Percentiles rank a stretch among this genome's conserved stretches.
These are phyloP conservation scores for Phasia obesa DNA, from an alignment of 2,888 invertebrate species.

Conservation along the genomic window DNA sequence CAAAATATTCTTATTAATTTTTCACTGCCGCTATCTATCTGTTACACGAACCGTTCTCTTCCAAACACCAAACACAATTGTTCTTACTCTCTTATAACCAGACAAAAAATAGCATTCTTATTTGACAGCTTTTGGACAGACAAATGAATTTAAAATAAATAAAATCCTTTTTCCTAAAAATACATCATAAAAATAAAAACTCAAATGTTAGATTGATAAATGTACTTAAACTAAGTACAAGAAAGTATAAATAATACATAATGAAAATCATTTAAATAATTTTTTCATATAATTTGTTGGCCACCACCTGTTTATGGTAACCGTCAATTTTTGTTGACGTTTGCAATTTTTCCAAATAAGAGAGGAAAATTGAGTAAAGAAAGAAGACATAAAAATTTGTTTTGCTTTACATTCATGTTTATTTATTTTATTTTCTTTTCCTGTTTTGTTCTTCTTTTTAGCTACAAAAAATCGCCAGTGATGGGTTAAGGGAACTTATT, in stretches of 20 bases:
- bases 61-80: constrained; percentile 61
- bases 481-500: no score
- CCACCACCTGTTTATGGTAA: background rate
- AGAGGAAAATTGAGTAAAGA: no score
- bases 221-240: background rate
- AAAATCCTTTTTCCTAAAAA: background rate
- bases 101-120: constrained; percentile 4
- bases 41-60: constrained; percentile 59
- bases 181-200: background rate
- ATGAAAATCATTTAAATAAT: background rate
- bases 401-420: background rate
- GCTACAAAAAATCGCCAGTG: no score
- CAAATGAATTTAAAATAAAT: background rate
- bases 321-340: constrained; percentile 8
- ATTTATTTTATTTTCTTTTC: background rate
- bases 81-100: constrained; percentile 29
- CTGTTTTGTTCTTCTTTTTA: no score
- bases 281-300: background rate
- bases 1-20: constrained; percentile 16
- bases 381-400: background rate
- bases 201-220: no score
- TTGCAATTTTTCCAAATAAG: background rate
- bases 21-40: constrained; percentile 39
- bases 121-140: constrained; percentile 21
- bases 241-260: background rate